A percentile compares a stretch with the other conserved stretches of the same genome.
Evolutionary conservation across 2,888 invertebrate species (phyloP).

Genomic region (Caenorhabditis imperialis): DNA sequence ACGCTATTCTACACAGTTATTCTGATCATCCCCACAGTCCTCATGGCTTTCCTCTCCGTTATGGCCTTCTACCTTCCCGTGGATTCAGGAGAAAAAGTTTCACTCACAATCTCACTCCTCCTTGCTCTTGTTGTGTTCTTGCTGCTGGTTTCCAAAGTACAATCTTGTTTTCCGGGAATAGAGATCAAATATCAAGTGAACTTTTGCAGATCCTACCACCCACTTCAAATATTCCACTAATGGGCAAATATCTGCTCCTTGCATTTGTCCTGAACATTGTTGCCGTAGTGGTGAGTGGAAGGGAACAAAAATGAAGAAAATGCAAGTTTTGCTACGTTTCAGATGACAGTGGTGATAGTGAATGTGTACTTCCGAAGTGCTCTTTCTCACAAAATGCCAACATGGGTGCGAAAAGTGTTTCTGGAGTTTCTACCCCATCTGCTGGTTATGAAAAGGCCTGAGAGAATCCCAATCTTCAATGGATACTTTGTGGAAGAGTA

Average conservation of each 20-base stretch:
- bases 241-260: conserved; percentile 98
- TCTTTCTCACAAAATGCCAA: conserved; percentile 98
- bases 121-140: conserved; percentile 99
- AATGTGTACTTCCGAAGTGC: conserved; percentile 98
- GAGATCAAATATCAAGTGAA: background rate
- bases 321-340: conserved; percentile 15
- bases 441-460: conserved; percentile 90
- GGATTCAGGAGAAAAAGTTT: conserved; percentile 89
- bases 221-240: conserved; percentile 95
- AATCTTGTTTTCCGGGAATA: background rate
- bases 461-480: conserved; percentile 79
- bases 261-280: conserved; percentile 99
- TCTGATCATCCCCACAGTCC: conserved; percentile 96
- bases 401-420: conserved; percentile 92
- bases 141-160: conserved; percentile 90
- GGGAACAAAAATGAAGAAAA: background rate
- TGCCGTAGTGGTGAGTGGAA: conserved; percentile 89
- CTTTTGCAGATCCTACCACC: conserved; percentile 89
- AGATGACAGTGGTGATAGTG: conserved; percentile 69
- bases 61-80: conserved; percentile 96
- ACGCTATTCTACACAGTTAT: conserved; percentile 99
- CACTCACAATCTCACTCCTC: conserved; percentile 88
- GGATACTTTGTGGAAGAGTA: conserved; percentile 76
- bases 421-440: conserved; percentile 85
- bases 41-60: conserved; percentile 94